Evolutionary conservation across 1,140 invertebrate genomes (phyloP).

Genomic region (Neelides sp.): DNA sequence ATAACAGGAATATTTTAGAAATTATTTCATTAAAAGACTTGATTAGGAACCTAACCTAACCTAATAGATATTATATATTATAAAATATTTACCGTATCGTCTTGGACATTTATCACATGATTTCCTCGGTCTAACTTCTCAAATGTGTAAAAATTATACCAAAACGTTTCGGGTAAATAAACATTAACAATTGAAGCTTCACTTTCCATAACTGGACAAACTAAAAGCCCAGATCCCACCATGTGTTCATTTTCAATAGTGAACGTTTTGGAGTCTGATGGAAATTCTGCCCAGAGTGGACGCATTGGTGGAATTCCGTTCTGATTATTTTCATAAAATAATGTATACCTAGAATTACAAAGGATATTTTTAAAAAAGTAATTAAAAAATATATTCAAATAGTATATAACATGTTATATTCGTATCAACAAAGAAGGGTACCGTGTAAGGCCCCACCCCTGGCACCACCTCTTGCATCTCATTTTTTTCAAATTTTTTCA

Average conservation of each 20-base stretch:
- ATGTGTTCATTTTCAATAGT: slow-evolving; percentile 71
- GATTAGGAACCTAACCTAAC: neutral
- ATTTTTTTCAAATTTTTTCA: no score
- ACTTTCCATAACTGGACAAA: slow-evolving; percentile 69
- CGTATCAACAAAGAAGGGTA: no score
- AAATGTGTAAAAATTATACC: slow-evolving; percentile 85
- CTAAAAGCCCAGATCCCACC: slow-evolving; percentile 66
- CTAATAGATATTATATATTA: slow-evolving; percentile 1
- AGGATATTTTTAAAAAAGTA: no score
- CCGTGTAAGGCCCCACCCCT: no score
- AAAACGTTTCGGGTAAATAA: slow-evolving; percentile 74
- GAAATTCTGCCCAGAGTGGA: slow-evolving; percentile 82
- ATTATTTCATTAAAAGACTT: no score
- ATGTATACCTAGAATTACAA: slow-evolving; percentile 69
- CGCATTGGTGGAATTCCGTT: slow-evolving; percentile 72
- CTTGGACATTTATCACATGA: slow-evolving; percentile 50
- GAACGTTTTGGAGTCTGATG: slow-evolving; percentile 62
- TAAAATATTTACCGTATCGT: slow-evolving; percentile 46
- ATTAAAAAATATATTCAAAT: no score
- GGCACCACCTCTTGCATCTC: no score
- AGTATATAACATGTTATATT: no score
- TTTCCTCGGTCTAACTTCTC: slow-evolving; percentile 46
- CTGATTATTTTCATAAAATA: slow-evolving; percentile 80
- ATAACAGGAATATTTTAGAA: no score
- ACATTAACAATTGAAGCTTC: slow-evolving; percentile 64